Evolutionary conservation across 2,797 vertebrate species (phyloP).

Genomic region (Acanthurus lineatus): DNA sequence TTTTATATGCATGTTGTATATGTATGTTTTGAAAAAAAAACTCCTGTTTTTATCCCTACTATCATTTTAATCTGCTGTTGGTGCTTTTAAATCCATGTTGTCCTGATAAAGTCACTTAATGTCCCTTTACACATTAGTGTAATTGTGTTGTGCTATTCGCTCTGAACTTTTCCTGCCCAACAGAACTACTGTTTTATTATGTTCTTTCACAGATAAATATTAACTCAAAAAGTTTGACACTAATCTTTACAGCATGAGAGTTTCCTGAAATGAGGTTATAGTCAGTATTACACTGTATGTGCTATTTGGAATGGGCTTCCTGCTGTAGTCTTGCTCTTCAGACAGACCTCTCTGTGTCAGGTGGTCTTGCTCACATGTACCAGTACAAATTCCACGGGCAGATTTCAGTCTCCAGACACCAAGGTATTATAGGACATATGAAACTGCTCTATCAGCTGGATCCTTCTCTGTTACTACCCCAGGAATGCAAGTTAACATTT

Average conservation of each 20-base stretch:
- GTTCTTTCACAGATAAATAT: not conserved
- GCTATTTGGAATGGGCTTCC: not conserved
- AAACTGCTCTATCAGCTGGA: constrained; percentile 35
- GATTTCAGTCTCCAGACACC: constrained; percentile 31
- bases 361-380: constrained; percentile 45
- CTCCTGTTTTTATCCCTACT: too few species aligned
- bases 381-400: constrained; percentile 27
- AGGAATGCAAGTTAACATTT: constrained; percentile 32
- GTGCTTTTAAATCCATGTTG: not conserved
- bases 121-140: too few species aligned
- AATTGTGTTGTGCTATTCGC: too few species aligned
- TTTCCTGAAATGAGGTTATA: not conserved
- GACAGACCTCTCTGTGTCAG: constrained; percentile 33
- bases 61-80: not conserved
- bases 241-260: not conserved
- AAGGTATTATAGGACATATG: constrained; percentile 28
- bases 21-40: too few species aligned
- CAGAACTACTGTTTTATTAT: too few species aligned
- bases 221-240: not conserved
- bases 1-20: too few species aligned
- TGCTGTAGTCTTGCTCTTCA: constrained; percentile 7
- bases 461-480: constrained; percentile 9
- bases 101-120: too few species aligned
- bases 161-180: too few species aligned
- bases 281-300: not conserved